phyloP scores from a whole-genome alignment of 2,797 vertebrate genomes.

The Malacoctenus gilli region DNA sequence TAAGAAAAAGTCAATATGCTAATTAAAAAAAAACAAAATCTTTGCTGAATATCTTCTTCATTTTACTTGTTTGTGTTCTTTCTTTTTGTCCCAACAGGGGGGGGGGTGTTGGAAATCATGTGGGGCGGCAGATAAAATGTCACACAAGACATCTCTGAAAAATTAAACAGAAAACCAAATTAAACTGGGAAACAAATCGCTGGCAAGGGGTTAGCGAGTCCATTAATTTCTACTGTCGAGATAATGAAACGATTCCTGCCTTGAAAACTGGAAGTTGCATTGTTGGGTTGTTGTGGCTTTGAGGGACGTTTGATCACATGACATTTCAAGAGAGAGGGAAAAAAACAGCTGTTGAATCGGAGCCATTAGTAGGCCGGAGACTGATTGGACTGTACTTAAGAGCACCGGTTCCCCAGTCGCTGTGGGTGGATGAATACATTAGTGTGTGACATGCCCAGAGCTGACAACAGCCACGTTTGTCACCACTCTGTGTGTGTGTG shows the following conservation, averaged over 20 bases:
- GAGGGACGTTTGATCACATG: conserved; percentile 58
- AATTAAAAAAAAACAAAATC: conserved; percentile 75
- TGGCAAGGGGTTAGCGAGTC: conserved; percentile 21
- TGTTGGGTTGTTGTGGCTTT: conserved; percentile 39
- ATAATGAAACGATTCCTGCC: conserved; percentile 50
- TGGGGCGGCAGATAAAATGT: conserved; percentile 39
- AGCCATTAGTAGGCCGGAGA: conserved; percentile 65
- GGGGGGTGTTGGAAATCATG: conserved; percentile 29
- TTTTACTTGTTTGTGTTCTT: conserved; percentile 24
- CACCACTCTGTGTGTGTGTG: conserved; percentile 43
- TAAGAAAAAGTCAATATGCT: conserved; percentile 74
- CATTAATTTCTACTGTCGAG: conserved; percentile 41
- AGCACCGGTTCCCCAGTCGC: conserved; percentile 62
- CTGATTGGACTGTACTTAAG: conserved; percentile 74
- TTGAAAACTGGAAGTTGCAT: conserved; percentile 36
- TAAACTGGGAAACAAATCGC: conserved; percentile 44
- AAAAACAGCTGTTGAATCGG: conserved; percentile 55
- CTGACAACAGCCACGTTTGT: conserved; percentile 58
- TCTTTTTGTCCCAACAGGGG: conserved; percentile 13
- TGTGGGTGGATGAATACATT: conserved; percentile 76
- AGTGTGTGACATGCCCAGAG: conserved; percentile 66
- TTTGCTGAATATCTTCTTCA: conserved; percentile 51
- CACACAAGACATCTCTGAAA: conserved; percentile 24
- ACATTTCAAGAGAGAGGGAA: conserved; percentile 50
- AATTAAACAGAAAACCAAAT: conserved; percentile 49